Base-by-base conservation (phyloP, 1,140 invertebrate genomes). In the Anagrus nilaparvatae region DNA sequence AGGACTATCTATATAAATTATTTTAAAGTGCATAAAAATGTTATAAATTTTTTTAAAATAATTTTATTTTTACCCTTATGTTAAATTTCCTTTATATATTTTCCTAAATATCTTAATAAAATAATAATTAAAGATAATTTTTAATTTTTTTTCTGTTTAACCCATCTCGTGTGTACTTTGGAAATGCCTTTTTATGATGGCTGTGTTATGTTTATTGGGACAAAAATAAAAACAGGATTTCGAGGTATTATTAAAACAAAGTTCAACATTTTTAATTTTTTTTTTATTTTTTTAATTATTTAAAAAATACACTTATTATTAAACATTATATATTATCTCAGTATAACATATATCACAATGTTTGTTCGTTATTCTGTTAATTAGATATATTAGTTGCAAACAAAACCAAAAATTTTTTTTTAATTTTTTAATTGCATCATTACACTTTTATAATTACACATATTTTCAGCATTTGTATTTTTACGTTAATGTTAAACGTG, bases 211-310 rank as follows among this genome's bases (percentile, higher is more conserved):
- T n/a, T n/a, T n/a, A n/a, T n/a, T 63, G 62, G 61, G 65, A 61
- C 63, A 61, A 58, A n/a, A n/a, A n/a, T n/a, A n/a, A n/a, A n/a
- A 63, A 60, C 64, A 69, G 66, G 66, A 69, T 67, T 69, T 69
- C 58, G 66, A 69, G 66, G 66, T 69, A 69, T 59, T 57, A 57
- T 49, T 54, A 40, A 53, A 62, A 54, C 46, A 50, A 59, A 48
- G 59, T 53, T 58, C 47, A 59, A 47, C 58, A 54, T 60, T 54
- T 62, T 64, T 58, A 60, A 61, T 59, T 59, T 59, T 60, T 51
- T 60, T 63, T 60, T 61, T 59, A 60, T 47, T 60, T 63, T 60
- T 60, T 64, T 59, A 64, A 53, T 51, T 49, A 51, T n/a, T n/a
- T n/a, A n/a, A n/a, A n/a, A n/a, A n/a, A n/a, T n/a, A 52, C 48